Conservation (phyloP, 2,113 vertebrate genomes). For the Notarius lentiginosus region DNA sequence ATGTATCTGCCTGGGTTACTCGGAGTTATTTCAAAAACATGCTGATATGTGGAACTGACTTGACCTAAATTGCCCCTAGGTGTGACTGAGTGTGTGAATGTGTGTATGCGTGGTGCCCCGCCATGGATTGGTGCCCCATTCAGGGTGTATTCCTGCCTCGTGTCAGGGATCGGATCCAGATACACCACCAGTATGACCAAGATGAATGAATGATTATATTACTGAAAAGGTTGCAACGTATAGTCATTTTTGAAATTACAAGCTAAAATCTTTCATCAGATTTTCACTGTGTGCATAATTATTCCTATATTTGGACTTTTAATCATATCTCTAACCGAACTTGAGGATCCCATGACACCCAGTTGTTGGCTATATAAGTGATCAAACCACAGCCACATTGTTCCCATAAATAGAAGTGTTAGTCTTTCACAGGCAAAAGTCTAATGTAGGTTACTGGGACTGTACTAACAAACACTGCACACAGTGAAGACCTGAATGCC, state of each 20-base stretch:
- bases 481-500: background rate
- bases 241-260: background rate
- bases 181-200: background rate
- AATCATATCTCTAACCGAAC: background rate
- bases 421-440: background rate
- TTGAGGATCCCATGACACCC: background rate
- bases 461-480: background rate
- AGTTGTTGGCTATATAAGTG: background rate
- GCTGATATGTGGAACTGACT: background rate
- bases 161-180: background rate
- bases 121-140: background rate
- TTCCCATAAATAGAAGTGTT: constrained; percentile 7
- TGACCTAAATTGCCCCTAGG: background rate
- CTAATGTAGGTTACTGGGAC: background rate
- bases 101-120: background rate
- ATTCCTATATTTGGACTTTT: background rate
- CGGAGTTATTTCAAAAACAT: background rate
- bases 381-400: background rate
- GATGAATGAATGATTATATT: background rate
- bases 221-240: background rate
- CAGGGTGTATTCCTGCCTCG: background rate
- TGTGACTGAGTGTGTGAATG: background rate
- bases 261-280: background rate
- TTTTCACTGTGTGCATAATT: background rate
- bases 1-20: background rate